A percentile compares a stretch with the other conserved stretches of the same genome.
These are phyloP conservation scores for Planococcus citri DNA, from an alignment of 1,140 invertebrate genomes.

Conservation along the genomic window DNA sequence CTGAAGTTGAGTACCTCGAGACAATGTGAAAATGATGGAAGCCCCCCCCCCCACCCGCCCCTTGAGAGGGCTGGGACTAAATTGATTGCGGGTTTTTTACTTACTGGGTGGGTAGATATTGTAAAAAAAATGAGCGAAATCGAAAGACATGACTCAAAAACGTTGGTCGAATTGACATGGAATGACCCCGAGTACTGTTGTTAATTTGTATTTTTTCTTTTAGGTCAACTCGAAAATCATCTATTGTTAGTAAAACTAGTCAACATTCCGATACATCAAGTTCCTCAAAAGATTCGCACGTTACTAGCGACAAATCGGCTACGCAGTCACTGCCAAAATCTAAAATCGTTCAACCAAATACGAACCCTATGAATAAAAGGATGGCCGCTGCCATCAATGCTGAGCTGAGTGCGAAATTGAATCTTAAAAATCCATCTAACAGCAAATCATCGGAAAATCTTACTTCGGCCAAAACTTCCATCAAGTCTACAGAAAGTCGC, in stretches of 20 bases:
- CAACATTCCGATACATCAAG: background rate
- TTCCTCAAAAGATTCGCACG: background rate
- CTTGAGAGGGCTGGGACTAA: too few relatives aligned
- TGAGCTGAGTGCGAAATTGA: background rate
- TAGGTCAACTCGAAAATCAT: background rate
- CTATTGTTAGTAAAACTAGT: background rate
- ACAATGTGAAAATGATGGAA: too few relatives aligned
- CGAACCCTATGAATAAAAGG: background rate
- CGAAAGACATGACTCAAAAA: too few relatives aligned
- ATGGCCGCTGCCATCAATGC: background rate
- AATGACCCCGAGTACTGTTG: too few relatives aligned
- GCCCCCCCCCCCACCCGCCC: too few relatives aligned
- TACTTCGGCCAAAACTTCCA: too few relatives aligned
- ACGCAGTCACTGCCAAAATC: background rate
- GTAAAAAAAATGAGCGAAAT: too few relatives aligned
- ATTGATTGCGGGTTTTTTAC: too few relatives aligned
- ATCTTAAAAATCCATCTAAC: background rate
- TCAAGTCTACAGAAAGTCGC: background rate
- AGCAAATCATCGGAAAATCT: too few relatives aligned
- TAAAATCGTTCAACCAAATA: background rate
- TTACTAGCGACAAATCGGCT: background rate
- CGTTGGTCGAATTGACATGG: too few relatives aligned
- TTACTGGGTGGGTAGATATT: too few relatives aligned
- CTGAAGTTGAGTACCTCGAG: too few relatives aligned
- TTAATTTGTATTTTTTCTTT: background rate